Conservation (phyloP, 2,797 vertebrate genomes). For the Sandelia bainsii region DNA sequence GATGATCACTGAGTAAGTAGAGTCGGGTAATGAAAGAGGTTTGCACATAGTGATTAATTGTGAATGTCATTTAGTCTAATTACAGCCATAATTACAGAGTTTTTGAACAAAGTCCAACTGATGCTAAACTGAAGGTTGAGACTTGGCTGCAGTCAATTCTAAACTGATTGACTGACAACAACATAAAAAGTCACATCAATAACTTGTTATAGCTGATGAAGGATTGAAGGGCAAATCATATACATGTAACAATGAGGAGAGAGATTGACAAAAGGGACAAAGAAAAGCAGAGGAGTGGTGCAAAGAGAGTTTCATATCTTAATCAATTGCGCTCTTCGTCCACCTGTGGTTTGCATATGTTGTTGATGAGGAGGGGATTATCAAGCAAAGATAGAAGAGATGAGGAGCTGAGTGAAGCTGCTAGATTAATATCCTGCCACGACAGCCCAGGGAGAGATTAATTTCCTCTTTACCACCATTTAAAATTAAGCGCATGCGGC, state of each 20-base stretch:
- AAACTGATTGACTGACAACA: constrained; percentile 26
- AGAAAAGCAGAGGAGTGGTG: constrained; percentile 26
- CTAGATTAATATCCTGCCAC: constrained; percentile 84
- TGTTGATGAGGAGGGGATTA: constrained; percentile 79
- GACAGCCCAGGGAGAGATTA: constrained; percentile 76
- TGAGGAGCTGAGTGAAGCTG: constrained; percentile 75
- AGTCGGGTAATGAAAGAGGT: constrained; percentile 36
- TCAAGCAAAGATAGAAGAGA: constrained; percentile 61
- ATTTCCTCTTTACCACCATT: constrained; percentile 81
- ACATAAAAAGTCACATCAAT: constrained; percentile 29
- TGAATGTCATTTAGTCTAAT: constrained; percentile 57
- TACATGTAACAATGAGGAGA: constrained; percentile 25
- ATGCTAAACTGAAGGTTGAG: constrained; percentile 32
- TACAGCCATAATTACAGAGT: constrained; percentile 44
- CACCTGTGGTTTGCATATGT: constrained; percentile 75
- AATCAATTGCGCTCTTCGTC: constrained; percentile 61
- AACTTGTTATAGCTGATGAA: constrained; percentile 23
- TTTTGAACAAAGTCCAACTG: constrained; percentile 14
- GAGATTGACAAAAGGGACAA: constrained; percentile 19
- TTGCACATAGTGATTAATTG: constrained; percentile 52
- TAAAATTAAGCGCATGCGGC: constrained; percentile 58
- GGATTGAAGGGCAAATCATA: constrained; percentile 30
- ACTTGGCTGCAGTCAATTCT: constrained; percentile 8
- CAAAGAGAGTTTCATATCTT: constrained; percentile 46
- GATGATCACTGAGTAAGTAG: constrained; percentile 38